Evolutionary conservation across 1,140 invertebrate species (phyloP), one percentile per base, ranked within the genome.

Genomic region (Drosophila nikananu): DNA sequence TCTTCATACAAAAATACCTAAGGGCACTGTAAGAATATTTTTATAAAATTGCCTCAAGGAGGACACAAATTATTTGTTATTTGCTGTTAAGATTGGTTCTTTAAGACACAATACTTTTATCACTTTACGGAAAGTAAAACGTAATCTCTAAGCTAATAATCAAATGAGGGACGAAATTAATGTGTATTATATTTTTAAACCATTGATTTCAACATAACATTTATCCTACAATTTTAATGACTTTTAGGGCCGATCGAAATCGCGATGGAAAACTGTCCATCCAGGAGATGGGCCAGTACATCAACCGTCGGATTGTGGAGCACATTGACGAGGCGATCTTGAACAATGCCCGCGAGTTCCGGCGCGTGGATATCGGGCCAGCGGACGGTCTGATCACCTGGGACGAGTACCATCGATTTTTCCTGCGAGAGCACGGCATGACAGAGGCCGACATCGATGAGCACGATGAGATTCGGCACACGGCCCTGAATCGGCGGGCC

Each of bases 391-490:
- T 96, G 52, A 94, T 97, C 9, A 95, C 95, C 0, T 97, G 96
- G 97, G 95, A 96, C 64, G 96, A 97, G 84, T 97, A 97, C 89
- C 96, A 97, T 83, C 93, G 94, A 0, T 95, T 96, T 83, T 97
- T 97, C 87, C 86, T 97, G 35, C 94, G 95, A 64, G 93, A 93
- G 8, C 94, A 96, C 62, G 96, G 96, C 13, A 95, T 96, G 79
- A 94, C 95, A 13, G 94, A 95, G 54, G 94, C 94, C 5, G 96
- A 95, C 73, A 95, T 96, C 7, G 93, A 94, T 62, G 95, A 95
- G 42, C 96, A 97, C 75, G 93, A 95, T 62, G 94, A 96, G 81
- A 96, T 95, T 74, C 95, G 95, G 57, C 95, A 95, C 70, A 93
- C 92, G 0, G 91, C 94, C 1, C 81, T 94, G 91, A 91, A 93